Evolutionary conservation across 1,140 invertebrate genomes (phyloP).

Genomic region (Pseudomyrmex gracilis): DNA sequence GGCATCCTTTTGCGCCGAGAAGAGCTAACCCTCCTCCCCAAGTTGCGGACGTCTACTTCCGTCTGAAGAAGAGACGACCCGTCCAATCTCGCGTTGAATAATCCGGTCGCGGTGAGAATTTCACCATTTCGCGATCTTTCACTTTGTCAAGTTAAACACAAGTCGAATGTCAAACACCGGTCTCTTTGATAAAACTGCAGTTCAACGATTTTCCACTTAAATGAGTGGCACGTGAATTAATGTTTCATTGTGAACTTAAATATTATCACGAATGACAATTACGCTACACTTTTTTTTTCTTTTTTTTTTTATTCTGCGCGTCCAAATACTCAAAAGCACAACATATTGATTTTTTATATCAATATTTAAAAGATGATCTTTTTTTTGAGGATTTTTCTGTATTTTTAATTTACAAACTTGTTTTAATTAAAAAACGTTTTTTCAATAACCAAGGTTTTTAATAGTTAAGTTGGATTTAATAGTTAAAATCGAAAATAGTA

Average conservation of each 20-base stretch:
- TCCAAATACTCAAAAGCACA: no score
- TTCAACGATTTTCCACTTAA: slow-evolving; percentile 5
- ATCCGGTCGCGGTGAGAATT: slow-evolving; percentile 7
- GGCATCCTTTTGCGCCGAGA: slow-evolving; percentile 6
- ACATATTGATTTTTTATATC: no score
- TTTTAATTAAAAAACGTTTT: no score
- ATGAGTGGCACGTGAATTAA: not conserved
- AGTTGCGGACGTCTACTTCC: not conserved
- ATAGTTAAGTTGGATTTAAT: not conserved
- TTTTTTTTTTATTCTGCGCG: not conserved
- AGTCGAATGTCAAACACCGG: slow-evolving; percentile 25
- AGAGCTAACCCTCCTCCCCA: not conserved
- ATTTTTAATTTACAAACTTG: no score
- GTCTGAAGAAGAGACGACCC: slow-evolving; percentile 33
- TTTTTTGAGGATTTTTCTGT: no score
- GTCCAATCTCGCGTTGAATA: slow-evolving; percentile 38
- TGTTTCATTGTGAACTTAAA: not conserved
- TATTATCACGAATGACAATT: not conserved
- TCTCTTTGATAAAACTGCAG: slow-evolving; percentile 20
- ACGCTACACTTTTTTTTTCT: not conserved
- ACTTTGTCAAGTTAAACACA: slow-evolving; percentile 25
- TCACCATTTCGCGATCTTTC: slow-evolving; percentile 6
- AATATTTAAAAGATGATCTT: no score
- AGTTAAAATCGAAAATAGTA: not conserved
- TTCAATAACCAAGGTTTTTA: no score